phyloP scores from a whole-genome alignment of 2,888 invertebrate species.

The Lycia hirtaria region DNA sequence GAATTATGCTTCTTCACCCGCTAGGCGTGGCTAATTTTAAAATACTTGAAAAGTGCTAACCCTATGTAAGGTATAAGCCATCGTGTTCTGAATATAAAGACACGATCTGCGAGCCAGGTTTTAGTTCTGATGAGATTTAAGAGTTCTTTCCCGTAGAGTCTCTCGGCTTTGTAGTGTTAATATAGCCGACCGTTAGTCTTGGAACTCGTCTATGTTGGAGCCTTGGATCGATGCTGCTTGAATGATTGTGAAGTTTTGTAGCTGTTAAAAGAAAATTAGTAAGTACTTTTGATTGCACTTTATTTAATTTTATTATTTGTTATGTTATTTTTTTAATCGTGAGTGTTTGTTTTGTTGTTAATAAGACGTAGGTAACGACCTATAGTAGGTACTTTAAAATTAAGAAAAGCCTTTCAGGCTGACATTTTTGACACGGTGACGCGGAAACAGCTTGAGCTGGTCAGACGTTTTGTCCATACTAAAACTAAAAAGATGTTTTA shows the following conservation, averaged over 20 bases:
- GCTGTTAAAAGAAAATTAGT: background rate
- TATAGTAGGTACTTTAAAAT: too few species aligned
- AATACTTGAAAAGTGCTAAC: slow-evolving; percentile 5
- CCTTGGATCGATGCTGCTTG: background rate
- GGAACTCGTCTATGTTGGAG: slow-evolving; percentile 13
- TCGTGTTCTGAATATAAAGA: slow-evolving; percentile 37
- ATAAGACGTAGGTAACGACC: too few species aligned
- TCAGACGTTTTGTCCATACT: too few species aligned
- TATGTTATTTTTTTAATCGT: background rate
- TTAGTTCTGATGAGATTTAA: slow-evolving; percentile 32
- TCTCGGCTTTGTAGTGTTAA: slow-evolving; percentile 30
- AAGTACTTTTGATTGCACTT: background rate
- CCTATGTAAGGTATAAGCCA: slow-evolving; percentile 18
- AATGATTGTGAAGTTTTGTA: background rate
- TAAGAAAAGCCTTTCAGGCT: too few species aligned
- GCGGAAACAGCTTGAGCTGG: too few species aligned
- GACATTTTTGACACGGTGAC: too few species aligned
- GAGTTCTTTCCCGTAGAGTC: slow-evolving; percentile 31
- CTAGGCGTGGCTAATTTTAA: too few species aligned
- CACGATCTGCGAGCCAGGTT: slow-evolving; percentile 22
- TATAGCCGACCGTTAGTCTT: slow-evolving; percentile 25
- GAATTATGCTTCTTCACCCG: too few species aligned
- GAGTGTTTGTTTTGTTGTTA: too few species aligned
- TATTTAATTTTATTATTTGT: background rate
- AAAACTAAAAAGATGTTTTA: too few species aligned